These are phyloP conservation scores for Sphaerophoria taeniata DNA, from an alignment of 2,888 invertebrate genomes.

Conservation along the genomic window DNA sequence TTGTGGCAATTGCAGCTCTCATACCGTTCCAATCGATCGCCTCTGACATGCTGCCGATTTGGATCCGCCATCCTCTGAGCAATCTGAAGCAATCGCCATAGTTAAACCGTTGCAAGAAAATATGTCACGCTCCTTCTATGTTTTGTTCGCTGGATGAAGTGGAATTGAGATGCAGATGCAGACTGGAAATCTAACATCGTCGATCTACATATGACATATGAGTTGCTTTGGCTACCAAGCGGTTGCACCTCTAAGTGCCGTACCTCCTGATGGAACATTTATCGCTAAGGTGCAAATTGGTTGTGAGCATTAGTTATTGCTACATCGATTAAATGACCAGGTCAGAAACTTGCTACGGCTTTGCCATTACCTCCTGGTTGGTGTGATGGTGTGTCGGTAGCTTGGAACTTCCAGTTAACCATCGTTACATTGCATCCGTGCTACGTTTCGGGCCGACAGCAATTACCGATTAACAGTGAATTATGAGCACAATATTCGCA, in stretches of 20 bases:
- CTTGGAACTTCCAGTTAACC: conserved; percentile 65
- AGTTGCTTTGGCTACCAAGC: background rate
- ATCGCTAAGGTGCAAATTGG: conserved; percentile 72
- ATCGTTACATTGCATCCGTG: conserved; percentile 53
- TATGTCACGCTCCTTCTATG: conserved; percentile 57
- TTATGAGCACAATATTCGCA: conserved; percentile 68
- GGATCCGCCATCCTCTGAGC: no score
- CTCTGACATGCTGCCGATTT: no score
- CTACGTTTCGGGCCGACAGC: conserved; percentile 65
- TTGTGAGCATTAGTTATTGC: conserved; percentile 73
- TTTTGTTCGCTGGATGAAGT: conserved; percentile 25
- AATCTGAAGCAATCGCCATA: no score
- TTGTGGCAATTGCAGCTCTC: conserved; percentile 47
- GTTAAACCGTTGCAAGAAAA: conserved; percentile 58
- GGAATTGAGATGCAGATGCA: no score
- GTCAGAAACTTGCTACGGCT: conserved; percentile 51
- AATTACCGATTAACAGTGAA: conserved; percentile 74
- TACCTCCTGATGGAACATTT: conserved; percentile 66
- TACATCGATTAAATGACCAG: conserved; percentile 74
- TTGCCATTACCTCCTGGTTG: no score
- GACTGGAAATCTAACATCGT: background rate
- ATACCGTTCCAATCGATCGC: conserved; percentile 70
- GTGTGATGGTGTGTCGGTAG: no score
- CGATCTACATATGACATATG: conserved; percentile 16
- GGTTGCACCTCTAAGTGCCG: background rate